phyloP scores from a whole-genome alignment of 1,140 invertebrate species.

The Marisa cornuarietis region DNA sequence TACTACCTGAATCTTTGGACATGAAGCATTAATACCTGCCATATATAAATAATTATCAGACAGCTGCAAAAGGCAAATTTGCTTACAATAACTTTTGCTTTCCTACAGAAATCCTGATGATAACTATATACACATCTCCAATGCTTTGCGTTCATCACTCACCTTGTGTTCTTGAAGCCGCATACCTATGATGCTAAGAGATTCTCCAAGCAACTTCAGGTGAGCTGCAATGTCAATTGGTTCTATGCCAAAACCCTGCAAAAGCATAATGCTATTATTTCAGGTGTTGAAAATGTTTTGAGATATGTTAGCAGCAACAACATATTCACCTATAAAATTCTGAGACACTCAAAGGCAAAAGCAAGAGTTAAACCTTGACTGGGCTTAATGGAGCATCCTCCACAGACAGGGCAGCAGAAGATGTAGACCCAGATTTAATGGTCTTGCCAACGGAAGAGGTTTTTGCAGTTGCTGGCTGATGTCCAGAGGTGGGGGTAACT shows the following conservation, averaged over 20 bases:
- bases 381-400: constrained; percentile 31
- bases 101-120: background rate
- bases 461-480: constrained; percentile 44
- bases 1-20: too few relatives aligned
- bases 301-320: background rate
- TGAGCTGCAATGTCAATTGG: constrained; percentile 93
- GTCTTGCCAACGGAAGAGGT: constrained; percentile 61
- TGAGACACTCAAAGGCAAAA: background rate
- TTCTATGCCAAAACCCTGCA: constrained; percentile 79
- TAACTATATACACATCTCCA: background rate
- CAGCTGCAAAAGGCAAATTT: background rate
- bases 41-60: background rate
- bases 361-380: constrained; percentile 39
- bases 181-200: constrained; percentile 91
- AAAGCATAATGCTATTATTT: constrained; percentile 2
- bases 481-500: constrained; percentile 11
- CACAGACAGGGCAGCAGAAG: constrained; percentile 8
- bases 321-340: constrained; percentile 5
- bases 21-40: background rate
- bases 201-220: constrained; percentile 90
- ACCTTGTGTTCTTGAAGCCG: constrained; percentile 91
- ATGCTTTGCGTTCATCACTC: constrained; percentile 27
- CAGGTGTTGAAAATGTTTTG: background rate
- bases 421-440: constrained; percentile 55
- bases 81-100: background rate